Conservation (phyloP, 1,140 invertebrate genomes). For the Pachyrhynchus sulphureomaculatus region DNA sequence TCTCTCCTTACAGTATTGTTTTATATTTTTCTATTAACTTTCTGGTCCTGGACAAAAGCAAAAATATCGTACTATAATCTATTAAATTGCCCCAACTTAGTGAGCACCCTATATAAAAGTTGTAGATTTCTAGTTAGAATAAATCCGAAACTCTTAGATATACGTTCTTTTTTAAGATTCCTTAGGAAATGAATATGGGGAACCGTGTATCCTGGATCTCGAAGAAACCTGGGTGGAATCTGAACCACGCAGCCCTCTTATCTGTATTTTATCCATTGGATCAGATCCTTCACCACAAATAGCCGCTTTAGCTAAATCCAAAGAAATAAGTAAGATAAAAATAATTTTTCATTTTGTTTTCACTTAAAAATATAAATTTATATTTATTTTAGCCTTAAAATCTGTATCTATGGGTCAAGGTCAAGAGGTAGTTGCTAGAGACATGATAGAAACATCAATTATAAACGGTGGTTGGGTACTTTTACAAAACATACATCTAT, state of each 20-base stretch:
- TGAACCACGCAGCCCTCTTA: slow-evolving; percentile 81
- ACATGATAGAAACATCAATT: slow-evolving; percentile 86
- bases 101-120: no score
- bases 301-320: slow-evolving; percentile 80
- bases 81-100: no score
- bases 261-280: slow-evolving; percentile 92
- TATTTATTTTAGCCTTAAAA: slow-evolving; percentile 63
- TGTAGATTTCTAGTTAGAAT: no score
- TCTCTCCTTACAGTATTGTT: no score
- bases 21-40: no score
- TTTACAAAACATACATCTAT: slow-evolving; percentile 94
- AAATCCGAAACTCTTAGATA: no score
- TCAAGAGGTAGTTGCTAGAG: slow-evolving; percentile 89
- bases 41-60: no score
- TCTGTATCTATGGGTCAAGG: slow-evolving; percentile 97
- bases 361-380: slow-evolving; percentile 1
- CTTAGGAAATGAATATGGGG: slow-evolving; percentile 86
- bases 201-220: slow-evolving; percentile 88
- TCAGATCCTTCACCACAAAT: slow-evolving; percentile 96
- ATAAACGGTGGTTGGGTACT: slow-evolving; percentile 81
- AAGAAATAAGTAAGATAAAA: slow-evolving; percentile 71
- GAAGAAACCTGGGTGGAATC: slow-evolving; percentile 90
- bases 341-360: neutral
- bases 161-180: slow-evolving; percentile 63
- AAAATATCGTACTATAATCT: no score